A percentile compares a stretch with the other conserved stretches of the same genome.
These are phyloP conservation scores for Hydrocynus forskahlii DNA, from an alignment of 2,797 vertebrate species.

Conservation along the genomic window DNA sequence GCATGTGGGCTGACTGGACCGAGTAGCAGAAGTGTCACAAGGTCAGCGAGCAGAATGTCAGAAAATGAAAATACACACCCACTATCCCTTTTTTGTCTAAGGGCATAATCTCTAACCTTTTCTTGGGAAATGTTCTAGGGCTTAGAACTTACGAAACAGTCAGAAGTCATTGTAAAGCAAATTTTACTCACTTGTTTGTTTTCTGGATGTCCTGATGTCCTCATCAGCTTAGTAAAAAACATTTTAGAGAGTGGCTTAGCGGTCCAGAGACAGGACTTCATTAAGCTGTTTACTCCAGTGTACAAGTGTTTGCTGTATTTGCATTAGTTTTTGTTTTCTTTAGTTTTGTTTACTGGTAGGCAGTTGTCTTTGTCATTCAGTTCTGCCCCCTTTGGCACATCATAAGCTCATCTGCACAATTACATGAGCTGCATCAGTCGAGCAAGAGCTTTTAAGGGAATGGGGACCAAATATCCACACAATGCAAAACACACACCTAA, in stretches of 20 bases:
- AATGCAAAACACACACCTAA: background rate
- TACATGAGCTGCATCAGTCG: background rate
- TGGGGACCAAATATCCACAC: background rate
- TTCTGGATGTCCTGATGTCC: background rate
- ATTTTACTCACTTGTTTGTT: background rate
- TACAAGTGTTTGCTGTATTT: background rate
- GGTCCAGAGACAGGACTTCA: background rate
- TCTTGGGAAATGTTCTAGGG: background rate
- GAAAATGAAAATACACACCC: slow-evolving; percentile 30
- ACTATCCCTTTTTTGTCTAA: background rate
- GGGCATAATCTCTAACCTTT: background rate
- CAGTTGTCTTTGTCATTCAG: background rate
- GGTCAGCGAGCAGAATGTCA: slow-evolving; percentile 29
- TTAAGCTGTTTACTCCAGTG: background rate
- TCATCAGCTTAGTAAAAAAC: background rate
- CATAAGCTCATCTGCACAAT: slow-evolving; percentile 22
- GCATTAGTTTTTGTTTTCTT: background rate
- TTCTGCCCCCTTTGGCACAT: background rate
- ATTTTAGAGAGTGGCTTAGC: background rate
- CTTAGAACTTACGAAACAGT: background rate
- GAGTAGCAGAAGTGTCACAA: slow-evolving; percentile 14
- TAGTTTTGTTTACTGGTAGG: background rate
- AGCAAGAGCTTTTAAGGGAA: background rate
- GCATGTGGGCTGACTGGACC: slow-evolving; percentile 15
- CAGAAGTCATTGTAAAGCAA: background rate